phyloP scores from a whole-genome alignment of 1,140 invertebrate genomes.

The Reticulitermes speratus region DNA sequence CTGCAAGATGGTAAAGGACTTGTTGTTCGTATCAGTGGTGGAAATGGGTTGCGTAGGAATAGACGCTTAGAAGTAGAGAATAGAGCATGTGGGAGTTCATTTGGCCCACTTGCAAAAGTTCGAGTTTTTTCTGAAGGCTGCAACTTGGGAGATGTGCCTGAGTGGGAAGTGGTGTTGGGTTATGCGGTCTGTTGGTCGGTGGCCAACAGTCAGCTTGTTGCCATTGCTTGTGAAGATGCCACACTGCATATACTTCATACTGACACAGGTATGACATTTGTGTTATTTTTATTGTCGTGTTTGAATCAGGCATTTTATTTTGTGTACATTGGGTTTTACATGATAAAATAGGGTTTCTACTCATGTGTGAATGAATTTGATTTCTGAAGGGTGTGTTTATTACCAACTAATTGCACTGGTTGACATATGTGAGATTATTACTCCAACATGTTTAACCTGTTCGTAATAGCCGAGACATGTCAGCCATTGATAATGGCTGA shows the following conservation, averaged over 20 bases:
- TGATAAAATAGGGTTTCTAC: neutral
- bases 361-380: too few relatives aligned
- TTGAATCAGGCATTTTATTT: neutral
- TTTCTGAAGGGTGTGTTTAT: too few relatives aligned
- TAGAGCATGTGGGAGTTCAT: slow-evolving; percentile 32
- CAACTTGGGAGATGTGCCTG: neutral
- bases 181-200: slow-evolving; percentile 54
- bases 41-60: neutral
- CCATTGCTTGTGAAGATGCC: slow-evolving; percentile 64
- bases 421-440: too few relatives aligned
- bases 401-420: too few relatives aligned
- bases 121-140: slow-evolving; percentile 31
- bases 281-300: neutral
- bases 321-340: neutral
- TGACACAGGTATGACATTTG: slow-evolving; percentile 46
- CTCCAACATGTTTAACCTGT: too few relatives aligned
- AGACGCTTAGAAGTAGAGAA: slow-evolving; percentile 35
- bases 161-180: slow-evolving; percentile 40
- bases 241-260: slow-evolving; percentile 63
- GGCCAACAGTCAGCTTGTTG: slow-evolving; percentile 55
- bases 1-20: neutral
- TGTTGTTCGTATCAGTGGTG: neutral
- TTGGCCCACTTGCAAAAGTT: slow-evolving; percentile 37
- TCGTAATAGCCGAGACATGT: too few relatives aligned
- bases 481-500: too few relatives aligned